A percentile compares a stretch with the other conserved stretches of the same genome.
Evolutionary conservation across 1,140 invertebrate genomes (phyloP).

Genomic region (Caenorhabditis latens): DNA sequence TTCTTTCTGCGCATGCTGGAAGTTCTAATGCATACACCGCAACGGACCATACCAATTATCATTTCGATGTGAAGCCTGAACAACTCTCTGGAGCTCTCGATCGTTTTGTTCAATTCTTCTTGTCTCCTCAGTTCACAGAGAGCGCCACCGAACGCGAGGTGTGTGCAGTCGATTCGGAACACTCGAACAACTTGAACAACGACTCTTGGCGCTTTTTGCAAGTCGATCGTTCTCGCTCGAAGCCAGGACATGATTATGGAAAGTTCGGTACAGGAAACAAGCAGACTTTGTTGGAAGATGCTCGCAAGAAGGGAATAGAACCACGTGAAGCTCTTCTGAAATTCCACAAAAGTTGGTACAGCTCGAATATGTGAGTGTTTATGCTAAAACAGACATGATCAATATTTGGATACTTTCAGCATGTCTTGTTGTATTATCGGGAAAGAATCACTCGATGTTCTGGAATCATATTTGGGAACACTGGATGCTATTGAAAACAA

Average conservation of each 20-base stretch:
- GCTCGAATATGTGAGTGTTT: constrained; percentile 83
- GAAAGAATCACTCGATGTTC: constrained; percentile 88
- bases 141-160: constrained; percentile 90
- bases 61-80: constrained; percentile 91
- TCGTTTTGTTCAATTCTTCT: constrained; percentile 94
- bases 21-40: constrained; percentile 89
- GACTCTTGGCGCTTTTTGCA: constrained; percentile 90
- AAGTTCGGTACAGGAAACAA: constrained; percentile 82
- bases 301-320: constrained; percentile 85
- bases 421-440: constrained; percentile 70
- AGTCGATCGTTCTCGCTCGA: constrained; percentile 84
- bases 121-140: constrained; percentile 90
- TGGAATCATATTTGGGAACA: constrained; percentile 85
- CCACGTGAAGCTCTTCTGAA: constrained; percentile 88
- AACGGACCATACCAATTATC: constrained; percentile 90
- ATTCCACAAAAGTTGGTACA: constrained; percentile 93
- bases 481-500: constrained; percentile 87
- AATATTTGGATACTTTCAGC: constrained; percentile 62
- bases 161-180: constrained; percentile 94
- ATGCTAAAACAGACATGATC: neutral
- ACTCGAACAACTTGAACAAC: constrained; percentile 91
- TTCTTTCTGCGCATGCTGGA: constrained; percentile 90
- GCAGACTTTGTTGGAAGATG: constrained; percentile 86
- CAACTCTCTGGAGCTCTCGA: constrained; percentile 81
- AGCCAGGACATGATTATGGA: constrained; percentile 68